phyloP scores from a whole-genome alignment of 2,888 invertebrate genomes.

The Lasioglossum oenotherae region DNA sequence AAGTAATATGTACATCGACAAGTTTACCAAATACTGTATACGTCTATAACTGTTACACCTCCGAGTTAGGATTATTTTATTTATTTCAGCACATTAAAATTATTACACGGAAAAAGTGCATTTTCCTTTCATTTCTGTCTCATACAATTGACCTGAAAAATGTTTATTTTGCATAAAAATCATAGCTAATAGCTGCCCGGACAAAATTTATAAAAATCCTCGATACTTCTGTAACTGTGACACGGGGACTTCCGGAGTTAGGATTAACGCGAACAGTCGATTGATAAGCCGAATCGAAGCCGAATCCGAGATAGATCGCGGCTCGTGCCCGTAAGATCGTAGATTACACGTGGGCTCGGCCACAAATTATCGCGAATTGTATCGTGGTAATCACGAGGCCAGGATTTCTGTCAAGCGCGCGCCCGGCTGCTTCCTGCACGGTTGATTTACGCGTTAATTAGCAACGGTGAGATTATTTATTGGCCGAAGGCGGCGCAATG shows the following conservation, averaged over 20 bases:
- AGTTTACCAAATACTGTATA: no score
- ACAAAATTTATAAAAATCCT: background rate
- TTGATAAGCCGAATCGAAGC: background rate
- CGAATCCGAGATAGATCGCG: background rate
- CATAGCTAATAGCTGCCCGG: no score
- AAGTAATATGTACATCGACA: no score
- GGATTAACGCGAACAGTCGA: background rate
- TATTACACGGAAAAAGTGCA: background rate
- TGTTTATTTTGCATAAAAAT: background rate
- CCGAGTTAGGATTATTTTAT: no score
- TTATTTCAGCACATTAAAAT: no score
- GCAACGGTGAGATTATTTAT: slow-evolving; percentile 54
- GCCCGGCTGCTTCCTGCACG: slow-evolving; percentile 25
- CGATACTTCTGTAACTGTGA: background rate
- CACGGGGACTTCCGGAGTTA: background rate
- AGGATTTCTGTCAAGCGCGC: slow-evolving; percentile 42
- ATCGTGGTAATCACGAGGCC: slow-evolving; percentile 36
- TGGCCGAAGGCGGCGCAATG: slow-evolving; percentile 45
- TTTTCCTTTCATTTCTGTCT: background rate
- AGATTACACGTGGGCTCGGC: background rate
- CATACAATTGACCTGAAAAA: background rate
- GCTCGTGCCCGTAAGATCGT: background rate
- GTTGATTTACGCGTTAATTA: slow-evolving; percentile 57
- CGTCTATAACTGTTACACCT: no score
- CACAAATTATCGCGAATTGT: slow-evolving; percentile 41